Evolutionary conservation across 2,888 invertebrate species (phyloP).

Genomic region (Eupithecia exiguata): DNA sequence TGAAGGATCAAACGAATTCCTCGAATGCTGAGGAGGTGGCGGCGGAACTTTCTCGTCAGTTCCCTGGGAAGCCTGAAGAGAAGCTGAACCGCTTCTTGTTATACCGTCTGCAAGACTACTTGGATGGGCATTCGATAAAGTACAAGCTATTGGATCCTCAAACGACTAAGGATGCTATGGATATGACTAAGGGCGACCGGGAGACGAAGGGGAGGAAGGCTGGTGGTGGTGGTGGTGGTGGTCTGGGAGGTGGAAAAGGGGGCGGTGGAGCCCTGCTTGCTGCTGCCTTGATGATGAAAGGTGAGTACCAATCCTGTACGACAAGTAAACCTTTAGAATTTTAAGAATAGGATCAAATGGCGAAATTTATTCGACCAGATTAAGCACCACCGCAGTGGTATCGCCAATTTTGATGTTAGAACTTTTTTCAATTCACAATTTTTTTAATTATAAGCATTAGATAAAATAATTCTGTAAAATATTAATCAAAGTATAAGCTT

Average conservation of each 20-base stretch:
- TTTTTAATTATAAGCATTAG: neutral
- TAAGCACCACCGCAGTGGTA: neutral
- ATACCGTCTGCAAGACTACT: constrained; percentile 86
- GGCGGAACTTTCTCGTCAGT: constrained; percentile 88
- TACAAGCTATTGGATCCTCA: constrained; percentile 87
- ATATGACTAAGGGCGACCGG: constrained; percentile 71
- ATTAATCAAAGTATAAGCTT: neutral
- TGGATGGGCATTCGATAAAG: constrained; percentile 89
- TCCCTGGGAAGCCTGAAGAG: constrained; percentile 90
- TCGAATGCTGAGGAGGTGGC: constrained; percentile 85
- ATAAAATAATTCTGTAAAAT: neutral
- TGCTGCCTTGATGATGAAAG: constrained; percentile 87
- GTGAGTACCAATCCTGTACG: constrained; percentile 51
- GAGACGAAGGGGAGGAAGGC: constrained; percentile 75
- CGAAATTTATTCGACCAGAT: neutral
- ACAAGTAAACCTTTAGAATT: neutral
- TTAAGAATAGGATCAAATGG: neutral
- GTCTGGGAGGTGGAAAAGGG: constrained; percentile 67
- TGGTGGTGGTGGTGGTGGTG: constrained; percentile 76
- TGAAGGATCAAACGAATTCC: constrained; percentile 83
- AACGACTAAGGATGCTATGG: constrained; percentile 83
- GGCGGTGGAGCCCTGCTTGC: constrained; percentile 80
- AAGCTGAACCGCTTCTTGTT: constrained; percentile 89
- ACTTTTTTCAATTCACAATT: neutral
- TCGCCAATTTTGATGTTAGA: neutral